Conservation (phyloP, 2,113 vertebrate genomes). For the Origma solitaria region DNA sequence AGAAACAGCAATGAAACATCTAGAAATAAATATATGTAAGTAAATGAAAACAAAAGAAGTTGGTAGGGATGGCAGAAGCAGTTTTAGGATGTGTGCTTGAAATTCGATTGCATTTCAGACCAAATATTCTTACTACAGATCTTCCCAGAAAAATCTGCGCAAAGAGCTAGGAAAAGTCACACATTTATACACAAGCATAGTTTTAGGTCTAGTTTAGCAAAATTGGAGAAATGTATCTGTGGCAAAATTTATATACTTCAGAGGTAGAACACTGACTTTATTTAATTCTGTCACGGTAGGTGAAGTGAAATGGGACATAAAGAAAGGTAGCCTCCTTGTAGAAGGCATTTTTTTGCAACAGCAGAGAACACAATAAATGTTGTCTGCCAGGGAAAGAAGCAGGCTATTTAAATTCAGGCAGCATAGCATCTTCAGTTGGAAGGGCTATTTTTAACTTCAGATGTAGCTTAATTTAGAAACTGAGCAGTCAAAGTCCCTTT, state of each 20-base stretch:
- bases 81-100: neutral
- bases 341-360: neutral
- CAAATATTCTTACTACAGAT: neutral
- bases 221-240: neutral
- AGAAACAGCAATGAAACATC: neutral
- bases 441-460: conserved; percentile 86
- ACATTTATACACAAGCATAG: neutral
- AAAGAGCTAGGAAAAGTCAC: neutral
- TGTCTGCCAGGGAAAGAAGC: conserved; percentile 63
- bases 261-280: neutral
- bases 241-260: neutral
- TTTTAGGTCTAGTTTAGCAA: neutral
- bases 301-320: neutral
- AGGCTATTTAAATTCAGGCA: conserved; percentile 78
- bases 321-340: conserved; percentile 14
- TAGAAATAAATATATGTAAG: neutral
- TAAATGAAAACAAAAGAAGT: neutral
- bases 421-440: conserved; percentile 72
- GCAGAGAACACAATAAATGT: conserved; percentile 61
- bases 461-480: conserved; percentile 87
- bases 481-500: conserved; percentile 75
- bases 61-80: neutral
- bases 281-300: neutral
- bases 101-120: neutral
- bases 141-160: neutral